Evolutionary conservation across 2,888 invertebrate genomes (phyloP).

Genomic region (Hedya salicella): DNA sequence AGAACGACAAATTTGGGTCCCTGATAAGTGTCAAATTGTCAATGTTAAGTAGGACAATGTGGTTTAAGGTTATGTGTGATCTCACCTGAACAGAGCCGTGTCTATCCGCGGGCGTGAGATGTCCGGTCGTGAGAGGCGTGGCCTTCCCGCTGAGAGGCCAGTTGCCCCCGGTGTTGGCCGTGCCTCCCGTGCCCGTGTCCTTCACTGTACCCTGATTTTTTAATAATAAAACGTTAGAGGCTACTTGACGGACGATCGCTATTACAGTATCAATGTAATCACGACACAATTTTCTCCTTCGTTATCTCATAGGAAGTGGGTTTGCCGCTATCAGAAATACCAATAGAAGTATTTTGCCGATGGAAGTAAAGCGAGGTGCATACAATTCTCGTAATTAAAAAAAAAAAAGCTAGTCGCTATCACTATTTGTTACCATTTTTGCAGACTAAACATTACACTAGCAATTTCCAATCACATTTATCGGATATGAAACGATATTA

Average conservation of each 20-base stretch:
- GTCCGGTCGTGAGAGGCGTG: conserved; percentile 92
- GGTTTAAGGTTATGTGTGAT: no score
- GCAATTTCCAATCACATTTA: no score
- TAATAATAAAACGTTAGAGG: conserved; percentile 42
- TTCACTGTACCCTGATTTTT: conserved; percentile 71
- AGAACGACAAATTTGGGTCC: neutral
- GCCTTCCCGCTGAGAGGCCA: conserved; percentile 93
- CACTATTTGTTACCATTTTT: no score
- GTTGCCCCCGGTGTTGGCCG: conserved; percentile 90
- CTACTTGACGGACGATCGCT: neutral
- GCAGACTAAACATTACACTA: no score
- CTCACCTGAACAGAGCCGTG: conserved; percentile 98
- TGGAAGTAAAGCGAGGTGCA: no score
- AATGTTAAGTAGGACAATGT: no score
- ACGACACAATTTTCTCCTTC: no score
- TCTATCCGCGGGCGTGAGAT: conserved; percentile 96
- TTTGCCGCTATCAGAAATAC: no score
- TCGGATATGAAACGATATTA: neutral
- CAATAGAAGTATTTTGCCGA: no score
- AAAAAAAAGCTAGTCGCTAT: no score
- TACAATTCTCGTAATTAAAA: no score
- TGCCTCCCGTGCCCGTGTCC: conserved; percentile 80
- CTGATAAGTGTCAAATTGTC: neutral
- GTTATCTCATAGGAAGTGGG: no score
- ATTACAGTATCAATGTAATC: conserved; percentile 7